Percentiles rank a stretch among this genome's conserved stretches.
These are phyloP conservation scores for Eurystomus gularis DNA, from an alignment of 2,113 vertebrate genomes.

Conservation along the genomic window DNA sequence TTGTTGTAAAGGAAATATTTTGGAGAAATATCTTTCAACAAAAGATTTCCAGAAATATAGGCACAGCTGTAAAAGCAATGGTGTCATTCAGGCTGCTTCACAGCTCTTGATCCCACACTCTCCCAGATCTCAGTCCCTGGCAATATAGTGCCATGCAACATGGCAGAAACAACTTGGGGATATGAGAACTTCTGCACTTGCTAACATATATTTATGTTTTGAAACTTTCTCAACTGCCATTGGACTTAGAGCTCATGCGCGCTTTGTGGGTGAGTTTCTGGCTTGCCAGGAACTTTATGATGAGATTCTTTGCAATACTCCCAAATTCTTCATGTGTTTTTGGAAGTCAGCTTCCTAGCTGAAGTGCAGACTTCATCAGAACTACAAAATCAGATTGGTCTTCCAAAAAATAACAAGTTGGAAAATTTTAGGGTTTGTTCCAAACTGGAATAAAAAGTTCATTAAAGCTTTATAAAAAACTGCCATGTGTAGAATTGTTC, in stretches of 20 bases:
- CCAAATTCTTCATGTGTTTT: background rate
- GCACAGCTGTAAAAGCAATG: background rate
- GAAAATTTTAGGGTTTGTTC: background rate
- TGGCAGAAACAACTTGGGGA: background rate
- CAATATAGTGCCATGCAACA: background rate
- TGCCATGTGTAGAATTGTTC: background rate
- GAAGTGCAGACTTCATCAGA: background rate
- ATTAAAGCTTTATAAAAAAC: too few relatives aligned
- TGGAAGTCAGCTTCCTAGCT: background rate
- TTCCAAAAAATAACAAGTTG: background rate
- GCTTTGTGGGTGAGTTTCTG: background rate
- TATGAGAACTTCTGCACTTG: background rate
- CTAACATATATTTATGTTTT: background rate
- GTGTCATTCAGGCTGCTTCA: background rate
- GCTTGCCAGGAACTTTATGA: background rate
- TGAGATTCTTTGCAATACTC: background rate
- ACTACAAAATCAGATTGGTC: background rate
- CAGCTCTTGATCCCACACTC: accelerated
- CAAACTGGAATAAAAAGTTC: background rate
- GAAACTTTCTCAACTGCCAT: accelerated
- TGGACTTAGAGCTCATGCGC: background rate
- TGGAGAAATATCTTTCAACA: background rate
- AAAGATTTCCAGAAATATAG: background rate
- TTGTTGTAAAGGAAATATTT: background rate
- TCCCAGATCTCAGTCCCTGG: background rate